Evolutionary conservation across 2,797 vertebrate species (phyloP), one percentile per base, ranked within the genome.

Genomic region (Pempheris klunzingeri): DNA sequence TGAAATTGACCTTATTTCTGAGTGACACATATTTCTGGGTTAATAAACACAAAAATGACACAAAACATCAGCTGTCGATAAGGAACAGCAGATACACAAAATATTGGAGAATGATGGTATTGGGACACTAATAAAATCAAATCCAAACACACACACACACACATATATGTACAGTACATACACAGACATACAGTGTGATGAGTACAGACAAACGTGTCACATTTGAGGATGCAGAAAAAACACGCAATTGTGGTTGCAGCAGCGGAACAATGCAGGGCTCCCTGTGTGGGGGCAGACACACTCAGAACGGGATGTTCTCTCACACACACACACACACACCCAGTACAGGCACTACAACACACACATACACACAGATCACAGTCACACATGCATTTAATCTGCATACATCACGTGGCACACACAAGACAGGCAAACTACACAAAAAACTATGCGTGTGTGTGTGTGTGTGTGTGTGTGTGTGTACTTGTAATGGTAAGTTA

Each of bases 251-350:
- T 75, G 82, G 78, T 82, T 82, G 70, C 74, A 85, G 78, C 78
- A 88, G 82, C 62, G 64, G 69, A 89, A 87, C 68, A 84, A 79
- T 70, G 66, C 84, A 91, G 89, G 83, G 83, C 85, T 88, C 87
- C 88, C 84, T 41, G 24, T 90, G 83, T 71, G 87, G 60, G 87
- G 73, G 83, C 26, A 71, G 78, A 71, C 28, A 49, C 71, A 61
- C 60, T 49, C 65, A 72, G 87, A 88, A 92, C 89, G 86, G 85
- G 90, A 92, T 91, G 91, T 89, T 87, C 91, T 85, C 73, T 84
- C 81, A 64, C 63, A 53, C 47, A 50, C 32, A 34, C 57, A 64
- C 54, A 68, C 36, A 55, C 34, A 59, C 67, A 83, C 36, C n/a
- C n/a, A n/a, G n/a, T n/a, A n/a, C n/a, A n/a, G n/a, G n/a, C n/a